These are phyloP conservation scores for Pocillopora grandis DNA, from an alignment of 92 coral and sea anemone genomes.

Conservation along the genomic window DNA sequence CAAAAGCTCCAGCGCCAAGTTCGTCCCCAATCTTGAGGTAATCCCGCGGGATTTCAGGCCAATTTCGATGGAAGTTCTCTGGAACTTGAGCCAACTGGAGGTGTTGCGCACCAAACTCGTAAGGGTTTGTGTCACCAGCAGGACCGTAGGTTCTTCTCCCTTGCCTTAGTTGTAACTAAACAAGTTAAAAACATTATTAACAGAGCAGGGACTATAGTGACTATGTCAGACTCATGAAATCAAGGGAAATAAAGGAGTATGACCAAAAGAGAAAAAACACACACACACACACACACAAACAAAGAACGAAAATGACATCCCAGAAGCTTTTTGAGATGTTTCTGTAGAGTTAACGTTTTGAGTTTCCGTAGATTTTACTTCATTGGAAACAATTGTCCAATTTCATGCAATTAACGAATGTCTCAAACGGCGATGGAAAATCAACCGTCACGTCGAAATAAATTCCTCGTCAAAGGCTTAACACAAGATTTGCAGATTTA, in stretches of 20 bases:
- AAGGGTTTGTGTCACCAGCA: slow-evolving; percentile 35
- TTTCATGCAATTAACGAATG: too few species aligned
- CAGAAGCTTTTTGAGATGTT: too few species aligned
- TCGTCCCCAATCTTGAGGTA: slow-evolving; percentile 57
- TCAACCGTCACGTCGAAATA: too few species aligned
- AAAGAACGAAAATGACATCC: too few species aligned
- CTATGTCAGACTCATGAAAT: background rate
- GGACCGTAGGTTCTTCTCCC: slow-evolving; percentile 17
- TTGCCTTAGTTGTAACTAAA: background rate
- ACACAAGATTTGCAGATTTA: too few species aligned
- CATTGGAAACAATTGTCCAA: too few species aligned
- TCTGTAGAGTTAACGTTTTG: too few species aligned
- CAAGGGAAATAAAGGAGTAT: background rate
- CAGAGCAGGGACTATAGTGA: background rate
- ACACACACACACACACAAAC: too few species aligned
- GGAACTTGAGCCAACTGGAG: background rate
- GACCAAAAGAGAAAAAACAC: too few species aligned
- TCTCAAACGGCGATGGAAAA: too few species aligned
- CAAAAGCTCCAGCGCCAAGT: slow-evolving; percentile 81
- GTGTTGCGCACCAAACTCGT: slow-evolving; percentile 23
- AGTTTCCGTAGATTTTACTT: too few species aligned
- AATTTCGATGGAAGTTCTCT: slow-evolving; percentile 43
- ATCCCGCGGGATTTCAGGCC: slow-evolving; percentile 68
- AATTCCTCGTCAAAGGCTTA: too few species aligned
- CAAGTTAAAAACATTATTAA: background rate